These are phyloP conservation scores for Platerodrilus igneus DNA, from an alignment of 2,888 invertebrate species.

Conservation along the genomic window DNA sequence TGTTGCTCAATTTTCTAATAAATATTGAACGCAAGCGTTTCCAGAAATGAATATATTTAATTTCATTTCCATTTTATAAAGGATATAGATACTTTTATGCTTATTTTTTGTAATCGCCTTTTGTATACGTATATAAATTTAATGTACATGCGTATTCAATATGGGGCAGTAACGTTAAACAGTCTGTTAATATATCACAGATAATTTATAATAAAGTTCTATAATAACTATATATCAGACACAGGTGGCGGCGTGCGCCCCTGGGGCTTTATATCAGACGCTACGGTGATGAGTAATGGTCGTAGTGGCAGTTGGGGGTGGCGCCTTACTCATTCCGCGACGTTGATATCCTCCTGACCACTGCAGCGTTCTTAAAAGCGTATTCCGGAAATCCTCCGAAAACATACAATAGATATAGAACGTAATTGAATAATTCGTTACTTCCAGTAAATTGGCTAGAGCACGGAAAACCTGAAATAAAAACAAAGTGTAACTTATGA, in stretches of 20 bases:
- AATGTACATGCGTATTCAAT: too few relatives aligned
- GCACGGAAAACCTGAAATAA: conserved; percentile 60
- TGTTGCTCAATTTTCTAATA: too few relatives aligned
- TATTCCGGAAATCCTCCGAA: conserved; percentile 71
- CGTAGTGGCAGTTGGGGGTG: conserved; percentile 43
- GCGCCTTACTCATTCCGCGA: conserved; percentile 38
- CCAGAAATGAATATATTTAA: too few relatives aligned
- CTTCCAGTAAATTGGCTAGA: conserved; percentile 67
- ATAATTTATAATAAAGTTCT: too few relatives aligned
- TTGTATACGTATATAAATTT: too few relatives aligned
- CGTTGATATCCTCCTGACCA: conserved; percentile 51
- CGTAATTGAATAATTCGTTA: conserved; percentile 71
- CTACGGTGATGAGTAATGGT: conserved; percentile 46
- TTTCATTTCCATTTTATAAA: too few relatives aligned
- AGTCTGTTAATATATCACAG: too few relatives aligned
- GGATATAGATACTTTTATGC: too few relatives aligned
- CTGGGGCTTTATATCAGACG: conserved; percentile 43
- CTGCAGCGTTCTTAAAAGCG: conserved; percentile 59
- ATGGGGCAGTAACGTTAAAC: too few relatives aligned
- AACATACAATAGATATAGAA: conserved; percentile 77
- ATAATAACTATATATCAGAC: conserved; percentile 29
- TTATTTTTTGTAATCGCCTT: too few relatives aligned
- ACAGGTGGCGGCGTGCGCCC: conserved; percentile 31
- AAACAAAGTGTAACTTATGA: conserved; percentile 1
- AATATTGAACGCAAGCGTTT: too few relatives aligned